phyloP scores from a whole-genome alignment of 2,797 vertebrate genomes.

The Melanotaenia boesemani region DNA sequence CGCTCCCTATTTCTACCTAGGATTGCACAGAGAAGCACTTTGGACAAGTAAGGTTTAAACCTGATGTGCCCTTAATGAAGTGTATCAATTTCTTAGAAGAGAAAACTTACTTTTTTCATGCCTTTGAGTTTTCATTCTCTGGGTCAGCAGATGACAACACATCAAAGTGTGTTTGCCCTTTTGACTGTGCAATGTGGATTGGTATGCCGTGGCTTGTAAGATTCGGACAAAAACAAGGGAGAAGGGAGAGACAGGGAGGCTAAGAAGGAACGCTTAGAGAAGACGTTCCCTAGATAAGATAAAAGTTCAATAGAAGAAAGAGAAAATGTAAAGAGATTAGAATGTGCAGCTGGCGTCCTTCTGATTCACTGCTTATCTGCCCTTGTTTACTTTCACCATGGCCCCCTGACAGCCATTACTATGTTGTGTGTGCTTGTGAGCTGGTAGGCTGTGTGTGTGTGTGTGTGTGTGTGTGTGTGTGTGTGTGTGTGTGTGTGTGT shows the following conservation, averaged over 20 bases:
- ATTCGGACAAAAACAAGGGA: slow-evolving; percentile 64
- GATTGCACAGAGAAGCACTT: slow-evolving; percentile 6
- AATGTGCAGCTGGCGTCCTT: slow-evolving; percentile 86
- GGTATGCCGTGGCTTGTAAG: slow-evolving; percentile 63
- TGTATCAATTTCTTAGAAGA: slow-evolving; percentile 17
- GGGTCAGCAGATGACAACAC: slow-evolving; percentile 47
- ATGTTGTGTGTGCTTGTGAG: slow-evolving; percentile 64
- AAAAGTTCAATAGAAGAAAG: slow-evolving; percentile 86
- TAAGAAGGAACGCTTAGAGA: slow-evolving; percentile 82
- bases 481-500: slow-evolving; percentile 25
- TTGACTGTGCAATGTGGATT: slow-evolving; percentile 52
- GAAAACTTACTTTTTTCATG: slow-evolving; percentile 13
- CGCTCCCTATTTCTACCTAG: slow-evolving; percentile 10
- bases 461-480: slow-evolving; percentile 45
- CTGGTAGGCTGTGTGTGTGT: slow-evolving; percentile 41
- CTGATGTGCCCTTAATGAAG: slow-evolving; percentile 22
- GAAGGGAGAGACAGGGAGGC: slow-evolving; percentile 62
- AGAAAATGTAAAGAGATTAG: slow-evolving; percentile 87
- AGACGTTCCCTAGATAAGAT: slow-evolving; percentile 85
- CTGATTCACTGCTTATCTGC: slow-evolving; percentile 86
- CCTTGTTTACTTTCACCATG: slow-evolving; percentile 84
- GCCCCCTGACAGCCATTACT: slow-evolving; percentile 84
- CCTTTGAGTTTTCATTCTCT: slow-evolving; percentile 31
- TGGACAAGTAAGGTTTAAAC: slow-evolving; percentile 24
- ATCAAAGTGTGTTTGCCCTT: slow-evolving; percentile 65